A percentile compares a stretch with the other conserved stretches of the same genome.
phyloP scores from a whole-genome alignment of 2,888 invertebrate species.

The Hesperia comma region DNA sequence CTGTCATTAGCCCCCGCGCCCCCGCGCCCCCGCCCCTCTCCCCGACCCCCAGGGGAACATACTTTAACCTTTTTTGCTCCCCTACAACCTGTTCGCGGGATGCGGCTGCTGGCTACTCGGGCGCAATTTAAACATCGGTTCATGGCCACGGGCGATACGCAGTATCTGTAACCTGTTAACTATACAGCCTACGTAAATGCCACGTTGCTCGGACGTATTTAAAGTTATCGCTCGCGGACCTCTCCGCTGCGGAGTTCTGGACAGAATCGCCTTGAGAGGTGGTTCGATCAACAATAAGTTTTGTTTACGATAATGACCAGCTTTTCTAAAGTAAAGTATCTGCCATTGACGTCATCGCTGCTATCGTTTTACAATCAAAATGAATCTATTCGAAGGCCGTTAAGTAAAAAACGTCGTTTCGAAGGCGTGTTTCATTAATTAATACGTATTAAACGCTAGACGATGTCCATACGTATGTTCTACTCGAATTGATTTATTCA shows the following conservation, averaged over 20 bases:
- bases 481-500: constrained; percentile 30
- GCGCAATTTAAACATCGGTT: constrained; percentile 77
- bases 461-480: constrained; percentile 16
- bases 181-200: constrained; percentile 62
- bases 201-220: constrained; percentile 60
- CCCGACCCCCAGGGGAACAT: constrained; percentile 61
- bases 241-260: constrained; percentile 11
- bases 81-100: constrained; percentile 79
- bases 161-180: constrained; percentile 67
- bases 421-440: constrained; percentile 27
- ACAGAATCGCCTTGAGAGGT: constrained; percentile 28
- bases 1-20: constrained; percentile 75
- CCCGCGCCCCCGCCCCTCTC: constrained; percentile 43
- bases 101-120: constrained; percentile 72
- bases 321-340: constrained; percentile 12
- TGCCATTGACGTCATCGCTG: constrained; percentile 9
- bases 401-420: constrained; percentile 29
- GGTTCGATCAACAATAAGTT: constrained; percentile 28
- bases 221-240: constrained; percentile 55
- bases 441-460: constrained; percentile 26
- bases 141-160: constrained; percentile 80
- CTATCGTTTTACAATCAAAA: constrained; percentile 29
- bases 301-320: constrained; percentile 30
- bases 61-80: constrained; percentile 83
- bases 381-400: constrained; percentile 10